These are phyloP conservation scores for Nomada ferruginata DNA, from an alignment of 2,888 invertebrate genomes.

Conservation along the genomic window DNA sequence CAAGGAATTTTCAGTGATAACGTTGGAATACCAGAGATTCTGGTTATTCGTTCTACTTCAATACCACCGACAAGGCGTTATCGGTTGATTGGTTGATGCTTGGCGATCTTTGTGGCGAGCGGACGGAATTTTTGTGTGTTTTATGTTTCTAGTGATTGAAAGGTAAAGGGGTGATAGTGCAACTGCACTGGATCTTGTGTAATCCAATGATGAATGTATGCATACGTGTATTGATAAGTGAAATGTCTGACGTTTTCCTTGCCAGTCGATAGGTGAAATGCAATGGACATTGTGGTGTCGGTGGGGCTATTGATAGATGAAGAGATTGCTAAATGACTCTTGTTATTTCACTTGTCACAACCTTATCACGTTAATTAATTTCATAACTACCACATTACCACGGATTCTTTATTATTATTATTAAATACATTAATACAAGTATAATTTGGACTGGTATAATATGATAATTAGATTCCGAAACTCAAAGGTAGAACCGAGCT, in stretches of 20 bases:
- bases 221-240: neutral
- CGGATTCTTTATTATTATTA: no score
- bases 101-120: neutral
- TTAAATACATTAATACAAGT: no score
- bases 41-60: neutral
- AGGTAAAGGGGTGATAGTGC: neutral
- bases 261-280: neutral
- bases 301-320: neutral
- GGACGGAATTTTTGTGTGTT: neutral
- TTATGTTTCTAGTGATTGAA: neutral
- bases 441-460: no score
- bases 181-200: neutral
- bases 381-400: no score
- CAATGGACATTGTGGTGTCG: neutral
- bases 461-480: no score
- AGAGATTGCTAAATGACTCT: neutral
- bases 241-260: neutral
- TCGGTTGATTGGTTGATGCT: neutral
- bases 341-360: no score
- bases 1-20: constrained; percentile 3
- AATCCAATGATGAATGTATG: neutral
- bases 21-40: no score
- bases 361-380: no score
- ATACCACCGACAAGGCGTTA: neutral
- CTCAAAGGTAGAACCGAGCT: no score